A percentile compares a stretch with the other conserved stretches of the same genome.
Evolutionary conservation across 2,888 invertebrate genomes (phyloP).

Genomic region (Cyclophora albipunctata): DNA sequence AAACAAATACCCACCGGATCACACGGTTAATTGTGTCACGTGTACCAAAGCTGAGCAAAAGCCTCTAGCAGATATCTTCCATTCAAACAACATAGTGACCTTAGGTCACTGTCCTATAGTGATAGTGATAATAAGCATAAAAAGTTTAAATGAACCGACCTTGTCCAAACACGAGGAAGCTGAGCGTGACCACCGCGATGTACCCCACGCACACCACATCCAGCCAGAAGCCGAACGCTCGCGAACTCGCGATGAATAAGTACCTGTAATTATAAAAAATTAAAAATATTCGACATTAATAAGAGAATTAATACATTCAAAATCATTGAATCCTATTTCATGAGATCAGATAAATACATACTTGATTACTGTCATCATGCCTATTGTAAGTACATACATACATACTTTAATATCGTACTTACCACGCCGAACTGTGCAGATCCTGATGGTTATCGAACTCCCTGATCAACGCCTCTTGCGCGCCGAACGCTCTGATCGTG

Average conservation of each 20-base stretch:
- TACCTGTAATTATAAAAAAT: constrained; percentile 60
- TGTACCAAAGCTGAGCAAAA: too few species aligned
- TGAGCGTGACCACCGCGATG: constrained; percentile 88
- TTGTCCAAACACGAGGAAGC: constrained; percentile 83
- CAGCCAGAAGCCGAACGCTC: constrained; percentile 95
- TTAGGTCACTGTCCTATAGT: too few species aligned
- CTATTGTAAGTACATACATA: too few species aligned
- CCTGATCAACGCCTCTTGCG: constrained; percentile 83
- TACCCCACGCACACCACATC: constrained; percentile 92
- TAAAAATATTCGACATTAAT: constrained; percentile 1
- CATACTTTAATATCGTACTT: constrained; percentile 11
- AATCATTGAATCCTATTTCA: too few species aligned
- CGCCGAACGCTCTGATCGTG: constrained; percentile 92
- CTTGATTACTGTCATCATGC: too few species aligned
- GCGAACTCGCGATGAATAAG: constrained; percentile 89
- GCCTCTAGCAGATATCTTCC: too few species aligned
- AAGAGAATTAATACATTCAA: neutral
- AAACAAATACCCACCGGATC: neutral
- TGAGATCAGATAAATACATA: too few species aligned
- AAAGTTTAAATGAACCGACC: constrained; percentile 31
- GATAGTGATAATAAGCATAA: too few species aligned
- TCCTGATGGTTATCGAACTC: constrained; percentile 91
- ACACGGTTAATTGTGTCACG: too few species aligned
- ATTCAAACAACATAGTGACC: too few species aligned
- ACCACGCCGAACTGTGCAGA: constrained; percentile 92